These are phyloP conservation scores for Pteromalus puparum DNA, from an alignment of 1,140 invertebrate species.

Conservation along the genomic window DNA sequence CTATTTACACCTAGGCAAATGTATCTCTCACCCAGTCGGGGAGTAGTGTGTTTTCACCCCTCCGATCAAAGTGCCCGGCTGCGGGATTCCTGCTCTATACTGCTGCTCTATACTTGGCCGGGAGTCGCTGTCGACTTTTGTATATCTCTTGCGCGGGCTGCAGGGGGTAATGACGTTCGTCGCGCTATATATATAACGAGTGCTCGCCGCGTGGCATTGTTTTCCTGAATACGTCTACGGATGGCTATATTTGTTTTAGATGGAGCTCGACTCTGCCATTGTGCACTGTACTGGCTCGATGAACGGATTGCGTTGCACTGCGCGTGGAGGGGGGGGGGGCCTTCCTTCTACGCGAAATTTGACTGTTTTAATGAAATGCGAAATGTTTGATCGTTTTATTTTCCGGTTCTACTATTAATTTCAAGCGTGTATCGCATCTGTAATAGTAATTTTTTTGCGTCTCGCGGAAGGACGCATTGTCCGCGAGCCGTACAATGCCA, in stretches of 20 bases:
- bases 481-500: background rate
- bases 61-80: background rate
- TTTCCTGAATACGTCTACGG: background rate
- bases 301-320: background rate
- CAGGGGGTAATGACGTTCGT: conserved; percentile 25
- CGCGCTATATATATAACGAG: background rate
- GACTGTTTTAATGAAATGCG: no score
- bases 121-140: conserved; percentile 28
- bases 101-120: background rate
- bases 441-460: conserved; percentile 19
- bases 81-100: background rate
- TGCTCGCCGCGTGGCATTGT: background rate
- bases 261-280: background rate
- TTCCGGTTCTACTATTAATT: background rate
- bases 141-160: background rate
- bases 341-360: no score
- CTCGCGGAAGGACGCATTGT: conserved; percentile 3
- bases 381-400: no score
- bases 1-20: conserved; percentile 50
- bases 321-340: no score
- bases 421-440: background rate
- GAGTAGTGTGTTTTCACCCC: background rate
- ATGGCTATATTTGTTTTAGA: background rate
- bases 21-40: background rate
- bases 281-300: background rate